phyloP scores from a whole-genome alignment of 2,113 vertebrate species.

The Rhabdomys dilectus region DNA sequence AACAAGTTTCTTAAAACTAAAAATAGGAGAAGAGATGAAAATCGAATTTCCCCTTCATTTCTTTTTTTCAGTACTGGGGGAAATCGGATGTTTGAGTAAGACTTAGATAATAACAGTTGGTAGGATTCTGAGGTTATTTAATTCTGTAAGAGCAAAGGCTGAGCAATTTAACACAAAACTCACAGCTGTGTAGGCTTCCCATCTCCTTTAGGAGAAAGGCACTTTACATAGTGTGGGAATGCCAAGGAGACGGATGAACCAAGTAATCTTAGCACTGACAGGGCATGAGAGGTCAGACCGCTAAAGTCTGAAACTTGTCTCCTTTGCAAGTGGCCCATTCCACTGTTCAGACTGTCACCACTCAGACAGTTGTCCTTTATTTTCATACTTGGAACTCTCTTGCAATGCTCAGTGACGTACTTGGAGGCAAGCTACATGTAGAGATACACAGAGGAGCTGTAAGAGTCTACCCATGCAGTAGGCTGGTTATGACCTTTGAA shows the following conservation, averaged over 20 bases:
- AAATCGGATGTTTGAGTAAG: constrained; percentile 8
- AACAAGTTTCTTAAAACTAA: constrained; percentile 73
- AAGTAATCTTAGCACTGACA: background rate
- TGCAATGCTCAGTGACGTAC: background rate
- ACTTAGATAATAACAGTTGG: background rate
- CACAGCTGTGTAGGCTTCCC: background rate
- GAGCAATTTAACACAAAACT: background rate
- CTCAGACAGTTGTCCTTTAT: background rate
- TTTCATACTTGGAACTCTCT: background rate
- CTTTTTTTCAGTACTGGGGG: background rate
- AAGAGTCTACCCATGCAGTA: background rate
- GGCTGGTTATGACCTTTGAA: background rate
- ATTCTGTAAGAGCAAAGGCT: background rate
- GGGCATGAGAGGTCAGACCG: background rate
- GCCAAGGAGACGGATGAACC: background rate
- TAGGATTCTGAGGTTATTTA: background rate
- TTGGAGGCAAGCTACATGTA: background rate
- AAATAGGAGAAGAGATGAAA: constrained; percentile 55
- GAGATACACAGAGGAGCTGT: background rate
- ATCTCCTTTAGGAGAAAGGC: background rate
- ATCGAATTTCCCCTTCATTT: background rate
- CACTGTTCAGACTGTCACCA: background rate
- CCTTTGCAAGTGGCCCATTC: background rate
- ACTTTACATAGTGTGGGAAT: background rate
- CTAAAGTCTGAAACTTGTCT: background rate